Evolutionary conservation across 2,113 vertebrate genomes (phyloP), one percentile per base, ranked within the genome.

Genomic region (Phalacrocorax brasilianus): DNA sequence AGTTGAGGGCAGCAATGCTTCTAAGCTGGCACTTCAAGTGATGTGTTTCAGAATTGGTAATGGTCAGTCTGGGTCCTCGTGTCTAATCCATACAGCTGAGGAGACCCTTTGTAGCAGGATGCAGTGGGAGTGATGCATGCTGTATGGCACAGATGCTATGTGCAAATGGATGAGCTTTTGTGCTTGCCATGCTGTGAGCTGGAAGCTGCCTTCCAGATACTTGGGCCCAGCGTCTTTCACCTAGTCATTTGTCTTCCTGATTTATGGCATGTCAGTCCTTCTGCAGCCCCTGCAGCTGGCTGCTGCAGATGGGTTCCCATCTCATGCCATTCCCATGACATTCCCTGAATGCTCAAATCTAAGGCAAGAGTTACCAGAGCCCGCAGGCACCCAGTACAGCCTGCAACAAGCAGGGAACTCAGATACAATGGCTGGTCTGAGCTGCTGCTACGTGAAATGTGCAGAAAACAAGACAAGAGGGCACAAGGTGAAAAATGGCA

Each of bases 121-220:
- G 76, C 61, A 24, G 21, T 71, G 61, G 88, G 88, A 81, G 44
- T 45, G 72, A 21, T 81, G 80, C 88, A 53, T 94, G 86, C 84
- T 82, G 40, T 92, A 47, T 91, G 77, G 66, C 70, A 45, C 83
- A 82, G 55, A 26, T 1, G 8, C 76, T 49, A 0, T 35, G 58
- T 86, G 79, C 68, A 83, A 73, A 71, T n/a, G 52, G 88, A 89
- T 95, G 94, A 94, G 87, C 70, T 91, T 92, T 70, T 68, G 58
- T 58, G 53, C 74, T 91, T 92, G 62, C 49, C 0, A 1, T 89
- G 86, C 80, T 92, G 65, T 88, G 91, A 92, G 85, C 75, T 92
- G 68, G 52, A 74, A 93, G 85, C 76, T 96, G 77, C 89, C n/a
- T 94, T 85, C 77, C 68, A 85, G 62, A 87, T 32, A 38, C 56